Percentiles rank a stretch among this genome's conserved stretches.
Evolutionary conservation across 2,888 invertebrate genomes (phyloP).

Genomic region (Drosophila anomalata): DNA sequence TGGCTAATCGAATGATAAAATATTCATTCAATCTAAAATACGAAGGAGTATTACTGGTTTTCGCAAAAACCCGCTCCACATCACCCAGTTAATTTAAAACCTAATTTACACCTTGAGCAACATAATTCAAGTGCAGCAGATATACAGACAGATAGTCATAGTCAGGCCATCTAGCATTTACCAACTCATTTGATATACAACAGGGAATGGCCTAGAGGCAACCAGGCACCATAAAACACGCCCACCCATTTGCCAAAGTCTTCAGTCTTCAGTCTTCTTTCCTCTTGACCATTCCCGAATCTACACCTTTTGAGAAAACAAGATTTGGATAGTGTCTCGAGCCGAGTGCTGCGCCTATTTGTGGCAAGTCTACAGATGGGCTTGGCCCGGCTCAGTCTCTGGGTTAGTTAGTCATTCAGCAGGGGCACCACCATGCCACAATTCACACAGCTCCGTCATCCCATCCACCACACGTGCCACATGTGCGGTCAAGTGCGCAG

Average conservation of each 20-base stretch:
- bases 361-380: conserved; percentile 49
- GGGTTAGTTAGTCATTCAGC: conserved; percentile 37
- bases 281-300: conserved; percentile 23
- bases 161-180: conserved; percentile 18
- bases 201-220: conserved; percentile 17
- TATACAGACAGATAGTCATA: conserved; percentile 3
- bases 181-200: conserved; percentile 34
- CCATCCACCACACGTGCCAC: conserved; percentile 72
- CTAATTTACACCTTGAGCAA: conserved; percentile 49
- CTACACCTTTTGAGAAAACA: conserved; percentile 26
- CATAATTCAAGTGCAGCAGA: conserved; percentile 35
- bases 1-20: conserved; percentile 2
- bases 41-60: conserved; percentile 12
- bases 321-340: conserved; percentile 34
- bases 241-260: conserved; percentile 40
- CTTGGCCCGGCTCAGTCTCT: conserved; percentile 25
- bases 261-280: conserved; percentile 5
- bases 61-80: background rate
- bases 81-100: conserved; percentile 39
- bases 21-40: background rate
- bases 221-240: conserved; percentile 8
- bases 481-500: conserved; percentile 76
- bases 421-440: conserved; percentile 32
- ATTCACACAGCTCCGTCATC: conserved; percentile 33
- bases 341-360: conserved; percentile 36